Evolutionary conservation across 2,113 vertebrate species (phyloP), one percentile per base, ranked within the genome.

Genomic region (Eptatretus burgeri): DNA sequence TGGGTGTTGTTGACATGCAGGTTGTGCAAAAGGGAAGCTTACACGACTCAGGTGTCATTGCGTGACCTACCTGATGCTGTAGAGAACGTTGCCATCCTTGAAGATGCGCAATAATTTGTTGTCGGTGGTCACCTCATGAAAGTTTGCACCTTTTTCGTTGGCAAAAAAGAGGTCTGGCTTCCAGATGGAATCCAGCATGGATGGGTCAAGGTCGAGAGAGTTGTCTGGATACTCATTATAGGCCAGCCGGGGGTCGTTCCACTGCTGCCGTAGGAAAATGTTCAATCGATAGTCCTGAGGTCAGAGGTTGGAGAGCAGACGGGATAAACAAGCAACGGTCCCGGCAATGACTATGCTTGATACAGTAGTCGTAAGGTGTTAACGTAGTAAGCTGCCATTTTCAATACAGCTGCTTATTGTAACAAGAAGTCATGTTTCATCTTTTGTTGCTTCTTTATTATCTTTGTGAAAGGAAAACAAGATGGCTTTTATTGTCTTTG

Each of bases 131-230:
- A 98, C 85, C 78, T 95, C 91, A 0, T 98, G 91, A 73, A 98
- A 98, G 70, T 98, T 91, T 51, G 91, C 91, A 13, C 89, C 91
- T 66, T 98, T 98, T 75, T 98, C 91, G 0, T 98, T 98, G 68
- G 91, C 91, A 1, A 98, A 98, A 77, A 98, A 98, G 78, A 98
- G 69, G 69, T 98, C 91, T 1, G 91, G 91, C 65, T 98, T 98
- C 91, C 91, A 98, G 77, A 98, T 98, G 71, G 86, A 94, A 72
- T 98, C 91, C 76, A 96, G 70, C 91, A 96, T 96, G 63, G 91
- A 96, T 1, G 91, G 91, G 72, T 96, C 91, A 51, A 96, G 77
- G 72, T 98, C 91, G 72, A 98, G 74, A 1, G 88, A 82, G 71
- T 95, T 85, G 1, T 98, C 91, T 0, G 91, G 91, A 64, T 87